phyloP scores from a whole-genome alignment of 2,888 invertebrate species.

The Acanthosepion esculentum region DNA sequence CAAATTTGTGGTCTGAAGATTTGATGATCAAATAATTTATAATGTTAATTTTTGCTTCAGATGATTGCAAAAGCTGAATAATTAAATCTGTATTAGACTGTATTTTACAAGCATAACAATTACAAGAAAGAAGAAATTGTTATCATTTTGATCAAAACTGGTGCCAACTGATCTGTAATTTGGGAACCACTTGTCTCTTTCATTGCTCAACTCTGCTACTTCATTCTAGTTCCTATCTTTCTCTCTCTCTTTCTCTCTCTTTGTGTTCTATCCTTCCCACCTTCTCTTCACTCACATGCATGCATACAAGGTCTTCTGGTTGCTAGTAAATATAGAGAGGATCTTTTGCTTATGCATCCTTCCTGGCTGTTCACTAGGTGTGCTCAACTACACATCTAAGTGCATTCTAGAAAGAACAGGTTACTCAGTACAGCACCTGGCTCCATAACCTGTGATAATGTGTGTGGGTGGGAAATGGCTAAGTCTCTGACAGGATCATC shows the following conservation, averaged over 20 bases:
- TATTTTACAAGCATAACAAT: neutral
- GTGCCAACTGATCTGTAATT: neutral
- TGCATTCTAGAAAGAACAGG: neutral
- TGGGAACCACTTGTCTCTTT: neutral
- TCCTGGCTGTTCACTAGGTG: neutral
- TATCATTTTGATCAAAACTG: neutral
- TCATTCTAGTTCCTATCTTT: neutral
- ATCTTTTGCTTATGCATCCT: neutral
- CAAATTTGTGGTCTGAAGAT: neutral
- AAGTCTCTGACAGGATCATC: conserved; percentile 11
- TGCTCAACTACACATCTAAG: neutral
- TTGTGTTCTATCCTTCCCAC: too few species aligned
- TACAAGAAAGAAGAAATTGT: neutral
- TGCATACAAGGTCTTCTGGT: neutral
- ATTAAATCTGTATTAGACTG: neutral
- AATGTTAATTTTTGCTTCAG: neutral
- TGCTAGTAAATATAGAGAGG: conserved; percentile 13
- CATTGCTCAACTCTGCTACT: neutral
- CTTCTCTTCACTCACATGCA: neutral
- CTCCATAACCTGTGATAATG: neutral
- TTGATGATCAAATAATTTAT: neutral
- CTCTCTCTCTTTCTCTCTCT: neutral
- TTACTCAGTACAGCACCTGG: conserved; percentile 14
- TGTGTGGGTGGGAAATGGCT: neutral
- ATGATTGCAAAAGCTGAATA: too few species aligned